Evolutionary conservation across 2,888 invertebrate species (phyloP), one percentile per base, ranked within the genome.

Genomic region (Chironomus tentans): DNA sequence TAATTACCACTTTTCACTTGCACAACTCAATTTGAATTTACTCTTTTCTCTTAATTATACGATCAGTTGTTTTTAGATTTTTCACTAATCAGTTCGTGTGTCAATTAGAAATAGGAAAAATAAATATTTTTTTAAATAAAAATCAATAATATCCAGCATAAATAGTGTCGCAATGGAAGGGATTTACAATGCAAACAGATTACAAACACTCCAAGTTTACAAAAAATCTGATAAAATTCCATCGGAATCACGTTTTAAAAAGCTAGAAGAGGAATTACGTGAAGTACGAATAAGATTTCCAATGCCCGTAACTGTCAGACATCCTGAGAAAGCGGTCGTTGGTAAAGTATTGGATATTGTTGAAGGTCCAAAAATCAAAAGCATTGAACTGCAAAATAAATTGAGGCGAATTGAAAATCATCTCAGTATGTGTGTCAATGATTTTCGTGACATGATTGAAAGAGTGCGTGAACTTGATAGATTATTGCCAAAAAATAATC

Each of bases 361-460:
- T 28, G 46, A 72, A 18, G 18, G 38, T 0, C 61, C 61, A 13
- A 61, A n/a, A 72, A 50, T 72, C 6, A 61, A 62, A 72, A 72
- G 15, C 24, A 72, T 72, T 38, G 62, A 72, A 18, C 50, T 72
- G 6, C 72, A 72, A 72, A 61, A 72, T 62, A 62, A 12, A 15
- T 38, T 72, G 62, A 72, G 12, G 3, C 62, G 21, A 62, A 24
- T 72, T 22, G 72, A 72, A 50, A 72, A 62, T 38, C 50, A 72
- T n/a, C 22, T 72, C 6, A 61, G 21, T 28, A 62, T 62, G 12
- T 61, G 61, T 61, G 72, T 72, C 38, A 38, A 15, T 61, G 72
- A 62, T 28, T 72, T 62, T 72, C 24, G 72, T 28, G n/a, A 18
- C 6, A 18, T 72, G 38, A 72, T 72, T 3, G 72, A 72, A 1